These are phyloP conservation scores for Eupithecia pulchellata DNA, from an alignment of 2,888 invertebrate genomes.

Conservation along the genomic window DNA sequence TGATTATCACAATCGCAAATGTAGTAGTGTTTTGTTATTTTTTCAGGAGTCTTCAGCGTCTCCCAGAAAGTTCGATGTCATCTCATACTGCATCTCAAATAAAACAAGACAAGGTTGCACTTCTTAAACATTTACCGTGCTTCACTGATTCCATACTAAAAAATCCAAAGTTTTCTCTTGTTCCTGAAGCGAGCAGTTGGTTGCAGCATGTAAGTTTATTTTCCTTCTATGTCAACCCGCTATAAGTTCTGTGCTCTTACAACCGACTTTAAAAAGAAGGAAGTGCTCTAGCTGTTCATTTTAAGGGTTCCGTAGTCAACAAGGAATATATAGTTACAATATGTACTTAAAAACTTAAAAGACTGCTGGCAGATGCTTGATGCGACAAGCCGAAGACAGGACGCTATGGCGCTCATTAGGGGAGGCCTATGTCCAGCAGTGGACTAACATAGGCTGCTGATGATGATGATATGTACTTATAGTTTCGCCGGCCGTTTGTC, in stretches of 20 bases:
- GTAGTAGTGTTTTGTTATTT: no score
- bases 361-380: no score
- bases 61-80: not conserved
- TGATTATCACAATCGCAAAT: no score
- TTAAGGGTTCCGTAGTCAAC: not conserved
- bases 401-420: no score
- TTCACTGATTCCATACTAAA: not conserved
- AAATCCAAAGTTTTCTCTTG: not conserved
- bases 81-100: not conserved
- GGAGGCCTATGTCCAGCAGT: no score
- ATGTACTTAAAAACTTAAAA: no score
- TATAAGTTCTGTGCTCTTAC: not conserved
- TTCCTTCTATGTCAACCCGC: not conserved
- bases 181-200: not conserved
- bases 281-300: not conserved
- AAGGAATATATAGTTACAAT: no score
- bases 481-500: no score
- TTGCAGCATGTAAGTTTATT: not conserved
- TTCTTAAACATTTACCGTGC: not conserved
- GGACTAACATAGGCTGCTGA: no score
- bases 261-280: not conserved
- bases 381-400: no score
- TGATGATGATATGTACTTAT: no score
- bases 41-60: not conserved
- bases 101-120: not conserved